Conservation (phyloP, 2,888 invertebrate genomes). For the Leucania comma region DNA sequence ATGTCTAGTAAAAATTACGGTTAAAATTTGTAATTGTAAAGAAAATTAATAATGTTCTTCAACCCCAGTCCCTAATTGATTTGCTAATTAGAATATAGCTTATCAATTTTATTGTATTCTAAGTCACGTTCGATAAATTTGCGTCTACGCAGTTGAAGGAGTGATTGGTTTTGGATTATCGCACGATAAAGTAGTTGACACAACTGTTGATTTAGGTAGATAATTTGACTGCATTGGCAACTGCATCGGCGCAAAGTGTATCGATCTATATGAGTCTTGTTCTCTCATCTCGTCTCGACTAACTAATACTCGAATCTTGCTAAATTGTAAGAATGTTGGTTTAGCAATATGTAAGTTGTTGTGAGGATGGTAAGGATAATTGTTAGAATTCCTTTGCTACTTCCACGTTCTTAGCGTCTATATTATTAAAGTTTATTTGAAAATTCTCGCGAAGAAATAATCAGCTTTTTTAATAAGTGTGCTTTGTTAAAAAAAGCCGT, state of each 20-base stretch:
- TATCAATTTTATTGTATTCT: conserved; percentile 12
- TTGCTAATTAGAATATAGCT: conserved; percentile 27
- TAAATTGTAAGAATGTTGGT: conserved; percentile 65
- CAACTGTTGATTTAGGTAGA: conserved; percentile 37
- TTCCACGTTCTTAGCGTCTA: conserved; percentile 64
- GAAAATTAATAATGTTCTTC: conserved; percentile 32
- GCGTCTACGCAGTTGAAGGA: conserved; percentile 40
- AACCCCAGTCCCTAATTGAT: conserved; percentile 18
- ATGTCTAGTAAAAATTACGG: conserved; percentile 29
- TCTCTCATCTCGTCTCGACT: conserved; percentile 58
- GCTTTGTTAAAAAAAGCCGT: conserved; percentile 56
- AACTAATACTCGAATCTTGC: conserved; percentile 72
- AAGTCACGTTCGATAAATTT: conserved; percentile 38
- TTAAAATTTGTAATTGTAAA: conserved; percentile 38
- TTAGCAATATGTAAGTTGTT: conserved; percentile 68
- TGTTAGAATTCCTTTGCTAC: conserved; percentile 69
- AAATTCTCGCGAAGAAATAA: conserved; percentile 57
- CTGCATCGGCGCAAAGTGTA: conserved; percentile 50
- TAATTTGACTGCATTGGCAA: conserved; percentile 42
- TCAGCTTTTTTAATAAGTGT: conserved; percentile 58
- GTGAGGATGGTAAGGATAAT: conserved; percentile 64
- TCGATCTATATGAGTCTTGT: conserved; percentile 45
- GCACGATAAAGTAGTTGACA: conserved; percentile 38
- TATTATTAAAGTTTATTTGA: conserved; percentile 55
- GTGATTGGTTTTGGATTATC: conserved; percentile 38